These are phyloP conservation scores for Calvadosia cruxmelitensis DNA, from an alignment of 30 jellyfish, hydroid and myxozoan species.

Conservation along the genomic window DNA sequence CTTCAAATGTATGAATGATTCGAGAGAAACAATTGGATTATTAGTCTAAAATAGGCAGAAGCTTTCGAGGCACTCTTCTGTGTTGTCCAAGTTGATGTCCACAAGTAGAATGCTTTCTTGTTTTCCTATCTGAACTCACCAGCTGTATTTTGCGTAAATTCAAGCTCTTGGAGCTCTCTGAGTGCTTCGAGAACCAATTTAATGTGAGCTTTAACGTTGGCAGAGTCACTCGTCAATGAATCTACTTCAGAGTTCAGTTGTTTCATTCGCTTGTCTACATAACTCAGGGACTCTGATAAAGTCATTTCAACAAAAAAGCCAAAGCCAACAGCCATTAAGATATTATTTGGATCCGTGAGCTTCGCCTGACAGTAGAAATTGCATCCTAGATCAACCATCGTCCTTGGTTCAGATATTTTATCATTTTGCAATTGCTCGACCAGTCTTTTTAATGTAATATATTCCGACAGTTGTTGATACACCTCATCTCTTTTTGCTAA, in stretches of 20 bases:
- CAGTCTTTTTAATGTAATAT: conserved; percentile 43
- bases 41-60: no score
- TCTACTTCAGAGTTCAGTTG: conserved; percentile 44
- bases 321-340: conserved; percentile 58
- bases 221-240: conserved; percentile 36
- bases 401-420: conserved; percentile 2
- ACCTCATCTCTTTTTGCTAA: conserved; percentile 48
- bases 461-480: conserved; percentile 50
- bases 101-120: no score
- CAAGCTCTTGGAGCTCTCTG: conserved; percentile 64
- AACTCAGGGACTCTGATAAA: conserved; percentile 41
- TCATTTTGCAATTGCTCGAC: conserved; percentile 25
- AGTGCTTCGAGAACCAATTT: conserved; percentile 58
- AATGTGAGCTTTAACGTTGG: conserved; percentile 65
- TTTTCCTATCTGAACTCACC: no score
- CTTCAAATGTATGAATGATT: no score
- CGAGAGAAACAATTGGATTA: no score
- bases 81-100: no score
- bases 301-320: conserved; percentile 87
- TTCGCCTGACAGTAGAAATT: conserved; percentile 80
- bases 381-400: conserved; percentile 80
- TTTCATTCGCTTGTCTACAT: conserved; percentile 35
- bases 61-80: no score
- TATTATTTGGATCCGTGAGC: conserved; percentile 25
- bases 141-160: no score